Conservation (phyloP, 2,113 vertebrate genomes). For the Martes martes region DNA sequence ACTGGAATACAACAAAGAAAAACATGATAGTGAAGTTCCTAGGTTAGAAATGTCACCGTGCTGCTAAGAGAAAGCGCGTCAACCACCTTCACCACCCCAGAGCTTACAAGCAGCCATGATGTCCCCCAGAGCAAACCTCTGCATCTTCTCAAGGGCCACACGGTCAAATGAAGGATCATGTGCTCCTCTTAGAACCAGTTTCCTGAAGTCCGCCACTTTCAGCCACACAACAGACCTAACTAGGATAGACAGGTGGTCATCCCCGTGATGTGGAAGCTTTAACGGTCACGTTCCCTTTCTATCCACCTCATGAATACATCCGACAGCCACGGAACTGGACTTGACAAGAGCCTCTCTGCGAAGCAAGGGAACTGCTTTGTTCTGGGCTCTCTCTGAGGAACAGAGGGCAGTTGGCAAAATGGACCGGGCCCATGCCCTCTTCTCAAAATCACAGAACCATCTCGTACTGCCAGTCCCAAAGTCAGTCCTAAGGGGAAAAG, state of each 20-base stretch:
- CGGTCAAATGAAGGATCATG: not conserved
- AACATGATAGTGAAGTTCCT: not conserved
- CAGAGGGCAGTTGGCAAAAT: not conserved
- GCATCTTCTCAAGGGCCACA: not conserved
- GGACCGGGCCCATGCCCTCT: too few species aligned
- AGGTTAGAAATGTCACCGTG: not conserved
- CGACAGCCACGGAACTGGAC: not conserved
- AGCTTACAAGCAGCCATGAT: not conserved
- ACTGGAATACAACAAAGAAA: not conserved
- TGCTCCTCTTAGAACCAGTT: not conserved
- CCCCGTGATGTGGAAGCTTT: not conserved
- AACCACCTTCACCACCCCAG: not conserved
- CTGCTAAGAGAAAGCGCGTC: not conserved
- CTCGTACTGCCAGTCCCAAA: not conserved
- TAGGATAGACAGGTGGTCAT: not conserved
- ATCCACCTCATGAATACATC: not conserved
- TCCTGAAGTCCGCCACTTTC: not conserved
- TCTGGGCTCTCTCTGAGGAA: not conserved
- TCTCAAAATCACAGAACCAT: not conserved
- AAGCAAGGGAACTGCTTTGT: not conserved
- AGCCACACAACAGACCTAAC: not conserved
- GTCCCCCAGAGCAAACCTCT: not conserved
- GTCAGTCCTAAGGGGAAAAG: not conserved
- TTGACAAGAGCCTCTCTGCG: not conserved
- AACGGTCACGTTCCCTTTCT: not conserved